Evolutionary conservation across 2,888 invertebrate species (phyloP).

Genomic region (Parapristionchus giblindavisi): DNA sequence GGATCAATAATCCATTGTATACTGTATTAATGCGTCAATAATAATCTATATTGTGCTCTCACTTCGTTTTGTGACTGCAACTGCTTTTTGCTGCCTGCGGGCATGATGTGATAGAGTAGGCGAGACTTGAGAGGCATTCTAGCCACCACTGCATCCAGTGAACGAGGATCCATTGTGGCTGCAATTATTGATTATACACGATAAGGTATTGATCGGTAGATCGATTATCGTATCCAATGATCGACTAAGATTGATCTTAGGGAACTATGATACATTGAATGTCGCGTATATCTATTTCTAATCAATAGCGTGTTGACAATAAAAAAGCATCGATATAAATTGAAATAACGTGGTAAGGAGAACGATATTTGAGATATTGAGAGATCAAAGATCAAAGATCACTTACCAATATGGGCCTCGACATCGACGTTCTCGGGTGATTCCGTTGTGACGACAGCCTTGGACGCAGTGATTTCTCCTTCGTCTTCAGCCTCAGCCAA

Average conservation of each 20-base stretch:
- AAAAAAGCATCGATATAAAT: background rate
- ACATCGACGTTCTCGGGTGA: constrained; percentile 29
- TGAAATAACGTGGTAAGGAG: background rate
- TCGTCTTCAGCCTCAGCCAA: constrained; percentile 59
- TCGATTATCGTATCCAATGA: background rate
- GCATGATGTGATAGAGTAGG: constrained; percentile 62
- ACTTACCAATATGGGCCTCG: constrained; percentile 27
- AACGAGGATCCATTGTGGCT: constrained; percentile 41
- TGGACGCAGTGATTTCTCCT: constrained; percentile 38
- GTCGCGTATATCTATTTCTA: too few species aligned
- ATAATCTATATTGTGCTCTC: constrained; percentile 26
- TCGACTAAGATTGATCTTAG: background rate
- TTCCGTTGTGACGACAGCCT: background rate
- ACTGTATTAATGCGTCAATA: background rate
- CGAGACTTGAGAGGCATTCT: constrained; percentile 63
- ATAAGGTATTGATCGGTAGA: background rate
- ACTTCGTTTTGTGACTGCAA: constrained; percentile 48
- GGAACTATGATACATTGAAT: background rate
- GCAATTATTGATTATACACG: background rate
- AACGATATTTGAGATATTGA: background rate
- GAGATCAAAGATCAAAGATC: background rate
- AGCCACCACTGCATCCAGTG: constrained; percentile 56
- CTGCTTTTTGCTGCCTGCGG: constrained; percentile 54
- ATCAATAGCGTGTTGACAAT: too few species aligned
- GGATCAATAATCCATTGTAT: too few species aligned